phyloP scores from a whole-genome alignment of 2,797 vertebrate species.

The Adelosebastes latens region DNA sequence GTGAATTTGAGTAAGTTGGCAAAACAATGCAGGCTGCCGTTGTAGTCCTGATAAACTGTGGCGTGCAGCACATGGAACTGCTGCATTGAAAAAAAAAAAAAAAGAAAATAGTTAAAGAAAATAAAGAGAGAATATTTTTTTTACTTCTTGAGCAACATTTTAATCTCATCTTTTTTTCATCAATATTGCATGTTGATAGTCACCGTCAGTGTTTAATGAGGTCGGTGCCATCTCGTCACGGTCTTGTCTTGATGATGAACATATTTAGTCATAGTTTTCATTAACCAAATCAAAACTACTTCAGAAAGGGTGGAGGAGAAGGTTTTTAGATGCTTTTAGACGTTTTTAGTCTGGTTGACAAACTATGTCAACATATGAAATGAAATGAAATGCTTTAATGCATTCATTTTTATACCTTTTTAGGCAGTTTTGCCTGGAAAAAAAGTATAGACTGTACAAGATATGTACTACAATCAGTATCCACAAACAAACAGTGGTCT shows the following conservation, averaged over 20 bases:
- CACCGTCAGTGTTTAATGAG: background rate
- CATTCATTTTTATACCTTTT: background rate
- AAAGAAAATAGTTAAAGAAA: too few species aligned
- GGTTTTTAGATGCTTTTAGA: background rate
- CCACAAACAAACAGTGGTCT: too few species aligned
- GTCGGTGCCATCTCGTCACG: background rate
- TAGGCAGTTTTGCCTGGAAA: background rate
- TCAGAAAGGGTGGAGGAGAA: background rate
- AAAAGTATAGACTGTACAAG: background rate
- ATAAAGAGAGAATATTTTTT: too few species aligned
- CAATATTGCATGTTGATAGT: background rate
- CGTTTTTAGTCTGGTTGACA: background rate
- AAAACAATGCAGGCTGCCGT: too few species aligned
- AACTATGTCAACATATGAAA: background rate
- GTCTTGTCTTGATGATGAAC: background rate
- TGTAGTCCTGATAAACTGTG: too few species aligned
- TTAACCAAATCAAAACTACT: background rate
- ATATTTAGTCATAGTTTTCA: background rate
- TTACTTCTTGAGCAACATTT: too few species aligned
- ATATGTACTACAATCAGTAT: too few species aligned
- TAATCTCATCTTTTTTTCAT: background rate
- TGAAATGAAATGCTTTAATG: too few species aligned
- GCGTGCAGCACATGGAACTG: too few species aligned
- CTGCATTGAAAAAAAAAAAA: too few species aligned
- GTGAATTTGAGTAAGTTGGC: too few species aligned